Percentiles rank a stretch among this genome's conserved stretches.
Evolutionary conservation across 92 coral and sea anemone genomes (phyloP).

Genomic region (Heteractis magnifica): DNA sequence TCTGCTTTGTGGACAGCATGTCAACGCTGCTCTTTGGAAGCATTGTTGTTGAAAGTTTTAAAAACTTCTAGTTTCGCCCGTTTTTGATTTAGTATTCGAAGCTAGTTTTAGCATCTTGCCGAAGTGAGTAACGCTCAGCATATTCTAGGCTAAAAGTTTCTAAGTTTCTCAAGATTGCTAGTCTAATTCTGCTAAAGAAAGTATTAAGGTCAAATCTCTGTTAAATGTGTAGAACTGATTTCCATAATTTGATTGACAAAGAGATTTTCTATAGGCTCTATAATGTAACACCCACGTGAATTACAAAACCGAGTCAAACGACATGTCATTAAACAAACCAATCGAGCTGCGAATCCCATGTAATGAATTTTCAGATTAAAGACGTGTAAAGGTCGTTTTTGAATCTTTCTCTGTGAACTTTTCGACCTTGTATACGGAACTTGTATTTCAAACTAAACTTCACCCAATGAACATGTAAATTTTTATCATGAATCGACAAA

Average conservation of each 20-base stretch:
- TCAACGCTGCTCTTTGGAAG: slow-evolving; percentile 15
- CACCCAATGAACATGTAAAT: too few species aligned
- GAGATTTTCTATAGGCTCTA: not conserved
- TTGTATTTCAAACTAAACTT: not conserved
- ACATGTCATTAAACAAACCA: not conserved
- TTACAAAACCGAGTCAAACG: not conserved
- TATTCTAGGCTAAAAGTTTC: not conserved
- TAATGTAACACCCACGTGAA: slow-evolving; percentile 16
- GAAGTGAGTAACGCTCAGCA: not conserved
- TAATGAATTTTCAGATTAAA: slow-evolving; percentile 9
- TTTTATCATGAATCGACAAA: too few species aligned
- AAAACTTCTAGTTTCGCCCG: slow-evolving; percentile 9
- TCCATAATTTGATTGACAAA: slow-evolving; percentile 39
- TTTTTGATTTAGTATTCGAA: not conserved
- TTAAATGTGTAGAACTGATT: slow-evolving; percentile 1
- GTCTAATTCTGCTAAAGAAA: slow-evolving; percentile 24
- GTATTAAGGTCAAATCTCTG: slow-evolving; percentile 11
- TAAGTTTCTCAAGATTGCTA: slow-evolving; percentile 8
- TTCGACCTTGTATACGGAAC: not conserved
- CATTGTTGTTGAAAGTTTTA: slow-evolving; percentile 17
- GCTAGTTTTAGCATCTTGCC: not conserved
- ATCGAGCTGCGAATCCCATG: slow-evolving; percentile 3
- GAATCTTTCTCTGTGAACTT: not conserved
- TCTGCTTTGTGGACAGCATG: slow-evolving; percentile 25
- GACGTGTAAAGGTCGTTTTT: not conserved